Evolutionary conservation across 2,888 invertebrate genomes (phyloP), one percentile per base, ranked within the genome.

Genomic region (Rosalia funebris): DNA sequence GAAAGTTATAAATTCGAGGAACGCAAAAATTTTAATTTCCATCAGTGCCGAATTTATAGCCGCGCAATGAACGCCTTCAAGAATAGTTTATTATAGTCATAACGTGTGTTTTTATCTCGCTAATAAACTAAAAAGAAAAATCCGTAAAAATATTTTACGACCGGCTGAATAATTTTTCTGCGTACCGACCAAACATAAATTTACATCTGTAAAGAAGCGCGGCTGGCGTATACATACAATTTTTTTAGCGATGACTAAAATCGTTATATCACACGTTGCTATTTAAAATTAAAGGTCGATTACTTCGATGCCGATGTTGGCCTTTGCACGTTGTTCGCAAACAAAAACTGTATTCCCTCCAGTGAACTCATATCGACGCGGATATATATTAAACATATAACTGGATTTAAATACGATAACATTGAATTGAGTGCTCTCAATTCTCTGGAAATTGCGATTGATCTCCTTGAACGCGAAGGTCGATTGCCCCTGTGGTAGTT

Each of bases 241-340:
- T 50, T 48, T 50, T 50, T 50, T 50, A 50, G 50, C 50, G 50
- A 50, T 50, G 50, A 50, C 50, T 39, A 25, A 20, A 14, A 50
- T 41, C 17, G 20, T 50, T 50, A 50, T 50, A 34, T 50, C 50
- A 25, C 50, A 50, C 12, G 47, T 17, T 10, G 10, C 20, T 50
- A 50, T 50, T 50, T 39, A 50, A 50, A 39, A 36, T 50, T 39
- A 39, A 50, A 50, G 50, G 50, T 39, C 50, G 39, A 37, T 50
- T 25, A 39, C 50, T 50, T 50, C 36, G 11, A 25, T 11, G 7
- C 11, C 11, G 34, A n/a, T n/a, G 25, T 7, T 7, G 25, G 3
- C 25, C 25, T 3, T 25, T 25, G 25, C 25, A 7, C 7, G 4
- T 25, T 5, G 25, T 25, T n/a, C n/a, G n/a, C n/a, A n/a, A n/a